These are phyloP conservation scores for Tineola bisselliella DNA, from an alignment of 2,888 invertebrate species.

Conservation along the genomic window DNA sequence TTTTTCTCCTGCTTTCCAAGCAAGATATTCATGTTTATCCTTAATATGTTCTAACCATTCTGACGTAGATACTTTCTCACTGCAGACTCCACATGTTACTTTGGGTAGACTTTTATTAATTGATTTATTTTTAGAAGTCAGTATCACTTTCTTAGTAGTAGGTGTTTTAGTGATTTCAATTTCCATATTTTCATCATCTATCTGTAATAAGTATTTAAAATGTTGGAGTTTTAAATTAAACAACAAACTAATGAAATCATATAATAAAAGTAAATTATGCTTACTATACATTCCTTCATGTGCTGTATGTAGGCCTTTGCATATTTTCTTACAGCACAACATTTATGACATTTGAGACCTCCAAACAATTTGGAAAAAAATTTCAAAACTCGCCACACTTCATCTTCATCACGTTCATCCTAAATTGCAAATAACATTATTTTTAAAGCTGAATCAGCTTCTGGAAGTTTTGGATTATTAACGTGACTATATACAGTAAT, in stretches of 20 bases:
- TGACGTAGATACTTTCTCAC: conserved; percentile 15
- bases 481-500: too few species aligned
- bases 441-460: too few species aligned
- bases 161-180: not conserved
- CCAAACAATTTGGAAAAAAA: conserved; percentile 18
- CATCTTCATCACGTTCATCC: conserved; percentile 14
- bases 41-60: conserved; percentile 63
- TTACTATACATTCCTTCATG: conserved; percentile 17
- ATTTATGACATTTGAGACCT: conserved; percentile 21
- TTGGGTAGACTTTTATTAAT: too few species aligned
- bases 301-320: conserved; percentile 20
- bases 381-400: conserved; percentile 18
- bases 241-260: too few species aligned
- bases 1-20: conserved; percentile 63
- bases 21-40: conserved; percentile 62
- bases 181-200: not conserved
- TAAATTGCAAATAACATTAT: conserved; percentile 6
- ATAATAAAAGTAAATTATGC: not conserved
- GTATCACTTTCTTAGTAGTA: too few species aligned
- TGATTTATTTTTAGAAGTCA: too few species aligned
- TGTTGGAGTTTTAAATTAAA: too few species aligned
- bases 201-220: too few species aligned
- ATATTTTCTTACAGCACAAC: conserved; percentile 20
- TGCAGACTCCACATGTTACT: conserved; percentile 19
- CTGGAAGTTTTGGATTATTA: too few species aligned